A percentile compares a stretch with the other conserved stretches of the same genome.
Evolutionary conservation across 1,140 invertebrate genomes (phyloP).

Genomic region (Meloidogyne hapla): DNA sequence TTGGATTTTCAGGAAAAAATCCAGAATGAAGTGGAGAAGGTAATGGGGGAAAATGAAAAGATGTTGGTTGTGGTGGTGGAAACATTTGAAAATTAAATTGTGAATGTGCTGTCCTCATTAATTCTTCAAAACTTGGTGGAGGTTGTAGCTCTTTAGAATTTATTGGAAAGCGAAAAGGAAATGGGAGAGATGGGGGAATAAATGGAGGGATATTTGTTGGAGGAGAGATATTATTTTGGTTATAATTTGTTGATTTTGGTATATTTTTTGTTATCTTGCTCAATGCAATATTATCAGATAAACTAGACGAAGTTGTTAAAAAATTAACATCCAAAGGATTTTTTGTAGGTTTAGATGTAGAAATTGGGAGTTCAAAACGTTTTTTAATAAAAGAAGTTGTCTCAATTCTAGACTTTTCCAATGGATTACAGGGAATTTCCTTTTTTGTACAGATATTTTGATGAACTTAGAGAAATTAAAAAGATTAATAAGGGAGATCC

Average conservation of each 20-base stretch:
- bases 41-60: background rate
- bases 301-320: background rate
- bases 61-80: background rate
- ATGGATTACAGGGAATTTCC: background rate
- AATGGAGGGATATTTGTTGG: background rate
- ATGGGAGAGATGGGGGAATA: background rate
- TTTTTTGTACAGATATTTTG: background rate
- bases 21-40: background rate
- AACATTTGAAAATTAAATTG: background rate
- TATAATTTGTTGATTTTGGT: background rate
- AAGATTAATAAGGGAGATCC: background rate
- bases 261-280: background rate
- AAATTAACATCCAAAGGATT: background rate
- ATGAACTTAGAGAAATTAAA: background rate
- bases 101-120: background rate
- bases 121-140: background rate
- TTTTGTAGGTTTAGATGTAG: background rate
- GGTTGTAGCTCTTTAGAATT: conserved; percentile 1
- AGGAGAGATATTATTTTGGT: background rate
- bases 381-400: background rate
- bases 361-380: background rate
- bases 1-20: background rate
- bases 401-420: background rate
- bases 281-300: background rate
- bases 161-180: background rate